phyloP scores from a whole-genome alignment of 1,140 invertebrate genomes.

The Atopsyche davidsoni region DNA sequence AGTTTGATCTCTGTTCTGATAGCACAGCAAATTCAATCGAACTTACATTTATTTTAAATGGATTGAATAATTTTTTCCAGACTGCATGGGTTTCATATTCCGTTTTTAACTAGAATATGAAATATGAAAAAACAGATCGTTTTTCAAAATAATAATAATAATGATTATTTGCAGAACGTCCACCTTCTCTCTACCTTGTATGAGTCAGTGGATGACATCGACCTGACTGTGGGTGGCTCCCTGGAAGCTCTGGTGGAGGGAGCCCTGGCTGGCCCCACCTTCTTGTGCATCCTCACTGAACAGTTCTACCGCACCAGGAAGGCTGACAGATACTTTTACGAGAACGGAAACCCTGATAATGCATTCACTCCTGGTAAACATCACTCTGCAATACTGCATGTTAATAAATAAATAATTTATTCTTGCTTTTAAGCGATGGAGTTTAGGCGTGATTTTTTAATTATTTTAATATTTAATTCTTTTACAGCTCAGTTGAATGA shows the following conservation, averaged over 20 bases:
- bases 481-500: slow-evolving; percentile 41
- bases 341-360: slow-evolving; percentile 57
- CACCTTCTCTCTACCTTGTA: slow-evolving; percentile 60
- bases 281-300: slow-evolving; percentile 82
- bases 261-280: slow-evolving; percentile 82
- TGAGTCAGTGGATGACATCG: slow-evolving; percentile 74
- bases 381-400: too few relatives aligned
- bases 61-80: too few relatives aligned
- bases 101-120: too few relatives aligned
- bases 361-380: slow-evolving; percentile 64
- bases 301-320: slow-evolving; percentile 82
- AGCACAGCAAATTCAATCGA: too few relatives aligned
- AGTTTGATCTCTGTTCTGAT: too few relatives aligned
- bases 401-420: too few relatives aligned
- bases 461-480: slow-evolving; percentile 17
- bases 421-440: too few relatives aligned
- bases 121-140: not conserved
- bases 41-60: too few relatives aligned
- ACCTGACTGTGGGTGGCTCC: slow-evolving; percentile 80
- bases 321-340: slow-evolving; percentile 81
- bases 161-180: slow-evolving; percentile 53
- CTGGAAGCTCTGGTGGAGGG: slow-evolving; percentile 72
- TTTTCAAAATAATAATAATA: not conserved
- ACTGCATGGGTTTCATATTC: too few relatives aligned
- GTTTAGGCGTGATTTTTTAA: too few relatives aligned